These are phyloP conservation scores for Urocitellus parryii DNA, from an alignment of 2,113 vertebrate genomes.

Conservation along the genomic window DNA sequence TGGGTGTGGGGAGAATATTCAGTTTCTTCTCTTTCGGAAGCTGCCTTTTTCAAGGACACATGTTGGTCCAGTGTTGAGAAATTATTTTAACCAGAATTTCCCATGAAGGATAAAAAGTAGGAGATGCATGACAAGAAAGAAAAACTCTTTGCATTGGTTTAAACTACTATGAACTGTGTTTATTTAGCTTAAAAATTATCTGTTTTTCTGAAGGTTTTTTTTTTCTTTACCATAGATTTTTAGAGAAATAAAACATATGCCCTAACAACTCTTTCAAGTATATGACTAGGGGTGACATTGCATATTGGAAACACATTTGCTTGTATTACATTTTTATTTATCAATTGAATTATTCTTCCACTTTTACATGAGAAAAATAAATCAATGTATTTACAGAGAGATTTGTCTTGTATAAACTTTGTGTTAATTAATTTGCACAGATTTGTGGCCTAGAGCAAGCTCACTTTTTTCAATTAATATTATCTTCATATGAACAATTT, in stretches of 20 bases:
- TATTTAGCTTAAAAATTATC: neutral
- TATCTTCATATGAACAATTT: neutral
- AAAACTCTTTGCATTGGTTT: neutral
- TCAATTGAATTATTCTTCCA: neutral
- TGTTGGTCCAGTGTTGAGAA: neutral
- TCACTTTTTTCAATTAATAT: neutral
- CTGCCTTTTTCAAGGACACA: neutral
- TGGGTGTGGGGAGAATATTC: fast-evolving
- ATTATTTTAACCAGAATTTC: neutral
- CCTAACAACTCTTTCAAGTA: neutral
- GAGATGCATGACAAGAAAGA: neutral
- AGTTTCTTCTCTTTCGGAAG: neutral
- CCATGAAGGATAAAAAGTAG: neutral
- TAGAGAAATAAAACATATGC: neutral
- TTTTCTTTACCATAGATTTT: neutral
- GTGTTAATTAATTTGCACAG: neutral
- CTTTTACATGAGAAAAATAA: neutral
- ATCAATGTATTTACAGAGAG: neutral
- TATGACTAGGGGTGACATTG: neutral
- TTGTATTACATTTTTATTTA: neutral
- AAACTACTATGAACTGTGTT: neutral
- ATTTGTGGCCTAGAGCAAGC: neutral
- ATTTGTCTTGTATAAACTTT: neutral
- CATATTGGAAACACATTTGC: neutral
- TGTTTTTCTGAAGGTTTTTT: neutral